These are phyloP conservation scores for Epizoanthus rinbou DNA, from an alignment of 92 coral and sea anemone species.

Conservation along the genomic window DNA sequence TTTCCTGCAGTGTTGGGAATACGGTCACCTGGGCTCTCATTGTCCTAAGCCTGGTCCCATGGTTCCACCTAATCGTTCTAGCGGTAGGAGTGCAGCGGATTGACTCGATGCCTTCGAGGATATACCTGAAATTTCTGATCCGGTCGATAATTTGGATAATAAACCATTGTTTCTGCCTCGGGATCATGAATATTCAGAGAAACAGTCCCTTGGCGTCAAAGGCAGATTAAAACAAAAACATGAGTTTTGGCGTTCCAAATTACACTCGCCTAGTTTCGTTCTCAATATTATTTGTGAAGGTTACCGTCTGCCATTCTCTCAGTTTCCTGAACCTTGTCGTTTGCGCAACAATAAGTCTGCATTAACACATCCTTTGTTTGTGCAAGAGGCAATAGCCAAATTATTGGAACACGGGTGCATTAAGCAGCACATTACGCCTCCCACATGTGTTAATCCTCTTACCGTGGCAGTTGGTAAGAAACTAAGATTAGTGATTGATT, in stretches of 20 bases:
- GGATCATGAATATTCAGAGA: background rate
- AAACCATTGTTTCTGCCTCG: background rate
- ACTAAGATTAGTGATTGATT: constrained; percentile 36
- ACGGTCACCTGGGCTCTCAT: too few species aligned
- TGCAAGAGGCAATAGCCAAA: background rate
- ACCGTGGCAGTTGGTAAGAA: constrained; percentile 42
- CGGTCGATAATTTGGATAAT: background rate
- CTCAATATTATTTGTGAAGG: background rate
- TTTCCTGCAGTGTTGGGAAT: background rate
- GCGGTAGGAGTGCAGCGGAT: background rate
- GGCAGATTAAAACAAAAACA: background rate
- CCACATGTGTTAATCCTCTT: constrained; percentile 28
- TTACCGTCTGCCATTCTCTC: background rate
- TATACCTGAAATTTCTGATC: background rate
- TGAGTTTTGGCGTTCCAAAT: constrained; percentile 6
- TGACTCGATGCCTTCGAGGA: background rate
- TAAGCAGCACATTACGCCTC: background rate
- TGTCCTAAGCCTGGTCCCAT: background rate
- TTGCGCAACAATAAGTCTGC: background rate
- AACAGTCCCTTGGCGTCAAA: background rate
- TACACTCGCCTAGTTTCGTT: background rate
- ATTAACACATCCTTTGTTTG: background rate
- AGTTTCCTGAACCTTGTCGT: background rate
- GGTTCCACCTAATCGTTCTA: background rate
- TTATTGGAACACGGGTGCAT: background rate